Percentiles rank a stretch among this genome's conserved stretches.
Conservation (phyloP, 2,888 invertebrate genomes). For the Nymphalis c-album region DNA sequence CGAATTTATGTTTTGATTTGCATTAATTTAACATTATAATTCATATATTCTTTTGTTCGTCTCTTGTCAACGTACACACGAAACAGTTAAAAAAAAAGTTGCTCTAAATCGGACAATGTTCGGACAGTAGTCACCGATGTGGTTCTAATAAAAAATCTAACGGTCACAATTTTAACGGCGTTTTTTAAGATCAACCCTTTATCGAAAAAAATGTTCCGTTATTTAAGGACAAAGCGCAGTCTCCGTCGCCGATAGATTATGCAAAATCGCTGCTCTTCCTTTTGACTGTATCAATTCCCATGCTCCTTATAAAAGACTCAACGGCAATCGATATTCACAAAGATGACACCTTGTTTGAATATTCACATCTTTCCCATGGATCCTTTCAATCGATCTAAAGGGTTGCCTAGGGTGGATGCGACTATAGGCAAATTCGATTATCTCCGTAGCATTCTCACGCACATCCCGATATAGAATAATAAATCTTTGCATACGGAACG, state of each 20-base stretch:
- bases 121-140: slow-evolving; percentile 60
- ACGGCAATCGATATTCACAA: slow-evolving; percentile 80
- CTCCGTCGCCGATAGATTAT: slow-evolving; percentile 69
- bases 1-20: slow-evolving; percentile 42
- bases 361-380: slow-evolving; percentile 78
- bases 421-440: slow-evolving; percentile 81
- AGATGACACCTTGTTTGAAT: slow-evolving; percentile 82
- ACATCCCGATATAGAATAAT: slow-evolving; percentile 72
- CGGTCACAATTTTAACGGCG: slow-evolving; percentile 70
- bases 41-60: slow-evolving; percentile 44
- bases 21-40: slow-evolving; percentile 46
- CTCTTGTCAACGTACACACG: slow-evolving; percentile 49
- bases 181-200: slow-evolving; percentile 68
- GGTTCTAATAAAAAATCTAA: slow-evolving; percentile 58
- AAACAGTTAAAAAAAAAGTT: slow-evolving; percentile 51
- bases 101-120: slow-evolving; percentile 40
- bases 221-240: slow-evolving; percentile 60
- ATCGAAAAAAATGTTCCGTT: slow-evolving; percentile 61
- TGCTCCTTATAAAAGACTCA: slow-evolving; percentile 69
- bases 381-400: slow-evolving; percentile 65
- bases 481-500: slow-evolving; percentile 79
- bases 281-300: slow-evolving; percentile 78
- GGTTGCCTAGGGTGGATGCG: slow-evolving; percentile 71
- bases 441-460: slow-evolving; percentile 77
- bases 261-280: slow-evolving; percentile 77